Conservation (phyloP, 2,113 vertebrate species). For the Leucopsar rothschildi region DNA sequence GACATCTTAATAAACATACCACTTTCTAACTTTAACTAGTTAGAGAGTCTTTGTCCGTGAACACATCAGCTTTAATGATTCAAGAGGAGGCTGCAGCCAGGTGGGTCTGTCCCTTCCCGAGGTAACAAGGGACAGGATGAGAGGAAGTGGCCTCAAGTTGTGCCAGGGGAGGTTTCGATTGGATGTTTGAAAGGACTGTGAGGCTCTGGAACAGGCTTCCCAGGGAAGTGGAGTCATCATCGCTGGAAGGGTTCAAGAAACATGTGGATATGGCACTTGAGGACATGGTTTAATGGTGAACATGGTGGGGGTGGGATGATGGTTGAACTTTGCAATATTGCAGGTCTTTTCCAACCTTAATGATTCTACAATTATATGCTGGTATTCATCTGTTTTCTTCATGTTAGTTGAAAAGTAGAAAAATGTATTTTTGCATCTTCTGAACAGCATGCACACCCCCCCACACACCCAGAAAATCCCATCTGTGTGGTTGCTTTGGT, state of each 20-base stretch:
- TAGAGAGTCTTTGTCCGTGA: too few relatives aligned
- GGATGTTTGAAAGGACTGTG: not conserved
- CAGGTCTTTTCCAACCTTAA: not conserved
- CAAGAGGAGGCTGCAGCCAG: not conserved
- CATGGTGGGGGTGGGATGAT: not conserved
- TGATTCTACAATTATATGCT: fast-evolving
- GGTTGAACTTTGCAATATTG: not conserved
- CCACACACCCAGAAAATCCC: not conserved
- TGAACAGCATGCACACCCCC: not conserved
- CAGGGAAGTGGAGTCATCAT: not conserved
- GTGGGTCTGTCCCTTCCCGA: not conserved
- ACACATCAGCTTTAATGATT: too few relatives aligned
- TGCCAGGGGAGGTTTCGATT: not conserved
- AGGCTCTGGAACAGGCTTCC: not conserved
- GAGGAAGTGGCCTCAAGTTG: not conserved
- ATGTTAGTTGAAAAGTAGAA: not conserved
- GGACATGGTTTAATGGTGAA: not conserved
- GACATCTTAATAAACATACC: too few relatives aligned
- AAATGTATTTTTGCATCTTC: not conserved
- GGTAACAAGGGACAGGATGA: not conserved
- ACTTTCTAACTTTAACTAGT: too few relatives aligned
- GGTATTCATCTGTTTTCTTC: not conserved
- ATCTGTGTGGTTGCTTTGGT: not conserved
- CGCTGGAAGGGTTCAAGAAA: not conserved
- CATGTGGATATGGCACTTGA: not conserved